phyloP scores from a whole-genome alignment of 2,888 invertebrate species.

The Calephelis perditalis region DNA sequence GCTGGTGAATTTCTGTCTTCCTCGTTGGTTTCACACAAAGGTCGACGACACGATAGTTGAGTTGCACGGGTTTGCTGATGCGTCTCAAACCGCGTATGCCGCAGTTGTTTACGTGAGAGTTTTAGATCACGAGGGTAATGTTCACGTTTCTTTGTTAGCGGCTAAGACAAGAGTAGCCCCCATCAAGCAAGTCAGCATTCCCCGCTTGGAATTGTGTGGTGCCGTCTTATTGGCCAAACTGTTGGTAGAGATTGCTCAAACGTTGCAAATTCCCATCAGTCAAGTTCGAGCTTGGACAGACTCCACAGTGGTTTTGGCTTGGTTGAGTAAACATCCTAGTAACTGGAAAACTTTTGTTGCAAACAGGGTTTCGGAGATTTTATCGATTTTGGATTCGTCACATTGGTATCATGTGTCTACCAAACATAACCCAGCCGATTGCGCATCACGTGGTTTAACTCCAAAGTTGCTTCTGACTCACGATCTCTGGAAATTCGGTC shows the following conservation, averaged over 20 bases:
- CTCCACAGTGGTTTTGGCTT: conserved; percentile 13
- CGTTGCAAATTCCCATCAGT: no score
- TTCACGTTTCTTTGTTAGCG: conserved; percentile 20
- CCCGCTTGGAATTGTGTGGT: conserved; percentile 20
- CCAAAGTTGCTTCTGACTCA: neutral
- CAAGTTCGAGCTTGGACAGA: no score
- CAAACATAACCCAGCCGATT: neutral
- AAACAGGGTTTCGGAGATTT: no score
- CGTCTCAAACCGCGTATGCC: conserved; percentile 23
- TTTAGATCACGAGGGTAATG: conserved; percentile 1
- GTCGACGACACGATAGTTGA: conserved; percentile 11
- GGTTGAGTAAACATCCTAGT: conserved; percentile 17
- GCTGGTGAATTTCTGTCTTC: conserved; percentile 18
- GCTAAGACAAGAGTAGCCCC: conserved; percentile 22
- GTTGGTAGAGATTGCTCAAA: neutral
- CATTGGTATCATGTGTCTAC: no score
- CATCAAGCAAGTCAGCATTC: conserved; percentile 16
- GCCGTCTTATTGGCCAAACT: conserved; percentile 26
- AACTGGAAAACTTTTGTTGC: no score
- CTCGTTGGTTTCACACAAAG: conserved; percentile 18
- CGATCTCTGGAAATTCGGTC: no score
- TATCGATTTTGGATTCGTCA: no score
- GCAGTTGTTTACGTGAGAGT: conserved; percentile 25
- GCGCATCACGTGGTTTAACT: neutral
- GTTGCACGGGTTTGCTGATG: conserved; percentile 19